Evolutionary conservation across 2,797 vertebrate genomes (phyloP).

Genomic region (Orestias chungarensis): DNA sequence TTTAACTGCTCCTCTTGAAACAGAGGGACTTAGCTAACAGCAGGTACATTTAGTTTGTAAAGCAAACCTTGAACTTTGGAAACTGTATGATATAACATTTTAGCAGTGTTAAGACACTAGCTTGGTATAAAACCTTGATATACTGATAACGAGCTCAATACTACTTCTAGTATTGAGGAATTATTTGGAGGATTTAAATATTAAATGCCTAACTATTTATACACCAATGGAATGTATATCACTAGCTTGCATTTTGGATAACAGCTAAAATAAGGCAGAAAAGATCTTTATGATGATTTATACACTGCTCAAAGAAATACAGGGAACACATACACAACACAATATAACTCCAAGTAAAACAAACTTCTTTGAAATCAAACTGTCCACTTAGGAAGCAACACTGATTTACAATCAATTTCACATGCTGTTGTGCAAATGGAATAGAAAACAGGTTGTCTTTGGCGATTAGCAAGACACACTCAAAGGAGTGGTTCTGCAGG

Average conservation of each 20-base stretch:
- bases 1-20: neutral
- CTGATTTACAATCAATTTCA: no score
- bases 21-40: neutral
- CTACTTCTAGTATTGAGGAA: slow-evolving; percentile 7
- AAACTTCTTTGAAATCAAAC: no score
- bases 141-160: neutral
- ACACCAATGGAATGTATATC: slow-evolving; percentile 36
- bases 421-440: no score
- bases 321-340: no score
- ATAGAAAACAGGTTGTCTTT: no score
- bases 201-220: neutral
- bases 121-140: neutral
- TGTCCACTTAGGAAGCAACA: no score
- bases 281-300: slow-evolving; percentile 58
- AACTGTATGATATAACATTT: neutral
- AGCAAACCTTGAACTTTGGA: neutral
- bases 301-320: no score
- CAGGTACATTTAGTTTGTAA: neutral
- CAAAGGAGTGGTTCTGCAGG: no score
- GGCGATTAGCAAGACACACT: no score
- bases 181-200: slow-evolving; percentile 18
- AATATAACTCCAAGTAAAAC: no score
- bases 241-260: slow-evolving; percentile 46
- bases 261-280: slow-evolving; percentile 58
- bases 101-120: neutral